Percentiles rank a stretch among this genome's conserved stretches.
Evolutionary conservation across 2,888 invertebrate species (phyloP).

Genomic region (Sminthurinus aureus): DNA sequence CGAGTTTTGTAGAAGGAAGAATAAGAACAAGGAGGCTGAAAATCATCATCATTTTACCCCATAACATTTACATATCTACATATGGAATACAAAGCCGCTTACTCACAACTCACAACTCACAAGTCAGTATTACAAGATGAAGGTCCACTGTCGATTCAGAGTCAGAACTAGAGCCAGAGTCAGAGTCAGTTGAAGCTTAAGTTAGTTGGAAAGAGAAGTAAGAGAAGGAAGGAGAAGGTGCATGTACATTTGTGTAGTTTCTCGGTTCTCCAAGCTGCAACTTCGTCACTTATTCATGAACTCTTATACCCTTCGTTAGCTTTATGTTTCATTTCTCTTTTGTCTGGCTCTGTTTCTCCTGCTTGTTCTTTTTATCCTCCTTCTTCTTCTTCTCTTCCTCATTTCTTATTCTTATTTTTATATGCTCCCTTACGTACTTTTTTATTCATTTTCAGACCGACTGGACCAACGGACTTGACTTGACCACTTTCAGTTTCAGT

Average conservation of each 20-base stretch:
- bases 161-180: too few relatives aligned
- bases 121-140: too few relatives aligned
- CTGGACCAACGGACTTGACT: neutral
- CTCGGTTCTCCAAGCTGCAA: too few relatives aligned
- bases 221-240: too few relatives aligned
- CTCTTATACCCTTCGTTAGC: conserved; percentile 9
- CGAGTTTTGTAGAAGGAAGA: too few relatives aligned
- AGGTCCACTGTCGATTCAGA: too few relatives aligned
- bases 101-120: neutral
- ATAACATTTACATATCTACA: conserved; percentile 54
- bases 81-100: conserved; percentile 46
- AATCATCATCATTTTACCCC: conserved; percentile 42
- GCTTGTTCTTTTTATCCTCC: neutral
- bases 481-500: neutral
- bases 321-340: conserved; percentile 15
- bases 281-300: conserved; percentile 50
- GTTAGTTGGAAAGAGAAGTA: too few relatives aligned
- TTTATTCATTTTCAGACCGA: neutral
- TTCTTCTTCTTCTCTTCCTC: conserved; percentile 3
- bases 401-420: conserved; percentile 7
- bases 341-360: neutral
- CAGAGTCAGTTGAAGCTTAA: too few relatives aligned
- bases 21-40: too few relatives aligned
- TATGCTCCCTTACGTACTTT: conserved; percentile 7
- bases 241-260: too few relatives aligned